Conservation (phyloP, 2,113 vertebrate species). For the Spheniscus mendiculus region DNA sequence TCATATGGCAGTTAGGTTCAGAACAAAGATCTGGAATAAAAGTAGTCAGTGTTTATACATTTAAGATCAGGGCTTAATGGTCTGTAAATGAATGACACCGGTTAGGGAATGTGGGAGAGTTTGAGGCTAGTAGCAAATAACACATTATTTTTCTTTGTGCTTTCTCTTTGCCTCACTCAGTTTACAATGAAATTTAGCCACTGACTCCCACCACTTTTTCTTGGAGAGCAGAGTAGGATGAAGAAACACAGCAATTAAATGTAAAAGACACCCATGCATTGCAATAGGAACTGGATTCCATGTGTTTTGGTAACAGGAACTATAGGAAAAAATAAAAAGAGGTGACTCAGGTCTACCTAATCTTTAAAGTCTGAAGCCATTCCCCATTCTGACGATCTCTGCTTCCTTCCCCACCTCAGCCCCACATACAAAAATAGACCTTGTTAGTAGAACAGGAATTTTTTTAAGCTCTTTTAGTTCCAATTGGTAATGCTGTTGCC, state of each 20-base stretch:
- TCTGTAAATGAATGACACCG: not conserved
- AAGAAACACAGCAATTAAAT: conserved; percentile 9
- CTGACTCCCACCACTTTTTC: not conserved
- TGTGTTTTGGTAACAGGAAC: not conserved
- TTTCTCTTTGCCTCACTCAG: conserved; percentile 6
- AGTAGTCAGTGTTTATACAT: not conserved
- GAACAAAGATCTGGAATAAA: not conserved
- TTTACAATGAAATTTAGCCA: not conserved
- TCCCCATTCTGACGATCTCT: not conserved
- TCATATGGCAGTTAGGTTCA: not conserved
- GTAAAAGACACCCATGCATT: not conserved
- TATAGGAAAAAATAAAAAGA: not conserved
- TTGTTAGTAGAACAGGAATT: not conserved
- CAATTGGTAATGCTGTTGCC: not conserved
- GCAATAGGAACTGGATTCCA: not conserved
- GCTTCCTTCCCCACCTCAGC: not conserved
- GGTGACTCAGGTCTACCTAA: not conserved
- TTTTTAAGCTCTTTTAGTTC: not conserved
- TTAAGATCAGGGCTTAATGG: not conserved
- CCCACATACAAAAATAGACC: not conserved
- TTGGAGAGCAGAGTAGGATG: not conserved
- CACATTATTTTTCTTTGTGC: not conserved
- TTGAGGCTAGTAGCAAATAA: not conserved
- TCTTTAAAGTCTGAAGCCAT: not conserved
- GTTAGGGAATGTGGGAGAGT: not conserved